A percentile compares a stretch with the other conserved stretches of the same genome.
These are phyloP conservation scores for Leptinotarsa haldemani DNA, from an alignment of 2,888 invertebrate genomes.

Conservation along the genomic window DNA sequence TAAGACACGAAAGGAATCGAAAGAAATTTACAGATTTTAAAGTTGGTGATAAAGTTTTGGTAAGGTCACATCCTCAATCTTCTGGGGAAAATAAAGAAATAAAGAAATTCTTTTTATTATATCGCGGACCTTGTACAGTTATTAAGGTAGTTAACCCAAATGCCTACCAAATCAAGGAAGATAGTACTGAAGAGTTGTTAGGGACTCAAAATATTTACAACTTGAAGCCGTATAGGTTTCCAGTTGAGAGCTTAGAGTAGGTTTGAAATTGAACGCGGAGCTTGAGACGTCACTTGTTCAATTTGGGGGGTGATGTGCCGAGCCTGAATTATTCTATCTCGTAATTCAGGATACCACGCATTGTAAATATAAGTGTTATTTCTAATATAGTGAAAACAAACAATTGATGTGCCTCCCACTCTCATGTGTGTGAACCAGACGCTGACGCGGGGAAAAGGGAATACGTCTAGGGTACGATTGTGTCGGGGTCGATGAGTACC, in stretches of 20 bases:
- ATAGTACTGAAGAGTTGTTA: background rate
- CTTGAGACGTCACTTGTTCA: background rate
- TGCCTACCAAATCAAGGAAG: constrained; percentile 9
- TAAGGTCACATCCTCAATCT: background rate
- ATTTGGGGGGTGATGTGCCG: constrained; percentile 5
- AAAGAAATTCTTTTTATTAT: background rate
- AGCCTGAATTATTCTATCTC: too few relatives aligned
- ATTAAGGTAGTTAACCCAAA: background rate
- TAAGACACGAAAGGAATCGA: background rate
- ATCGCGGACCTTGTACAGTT: background rate
- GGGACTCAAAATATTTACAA: constrained; percentile 8
- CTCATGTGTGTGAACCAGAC: too few relatives aligned
- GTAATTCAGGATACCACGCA: too few relatives aligned
- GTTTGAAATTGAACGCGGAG: background rate
- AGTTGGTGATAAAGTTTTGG: constrained; percentile 4
- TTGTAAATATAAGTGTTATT: too few relatives aligned
- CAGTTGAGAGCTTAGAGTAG: background rate
- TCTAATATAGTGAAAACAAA: too few relatives aligned
- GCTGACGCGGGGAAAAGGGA: too few relatives aligned
- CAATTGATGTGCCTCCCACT: too few relatives aligned
- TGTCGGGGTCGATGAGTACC: too few relatives aligned
- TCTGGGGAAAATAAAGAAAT: constrained; percentile 4
- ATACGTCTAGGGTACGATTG: too few relatives aligned
- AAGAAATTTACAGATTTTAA: background rate
- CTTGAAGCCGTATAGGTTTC: background rate